These are phyloP conservation scores for Tenebrosternarchus preto DNA, from an alignment of 2,113 vertebrate species.

Conservation along the genomic window DNA sequence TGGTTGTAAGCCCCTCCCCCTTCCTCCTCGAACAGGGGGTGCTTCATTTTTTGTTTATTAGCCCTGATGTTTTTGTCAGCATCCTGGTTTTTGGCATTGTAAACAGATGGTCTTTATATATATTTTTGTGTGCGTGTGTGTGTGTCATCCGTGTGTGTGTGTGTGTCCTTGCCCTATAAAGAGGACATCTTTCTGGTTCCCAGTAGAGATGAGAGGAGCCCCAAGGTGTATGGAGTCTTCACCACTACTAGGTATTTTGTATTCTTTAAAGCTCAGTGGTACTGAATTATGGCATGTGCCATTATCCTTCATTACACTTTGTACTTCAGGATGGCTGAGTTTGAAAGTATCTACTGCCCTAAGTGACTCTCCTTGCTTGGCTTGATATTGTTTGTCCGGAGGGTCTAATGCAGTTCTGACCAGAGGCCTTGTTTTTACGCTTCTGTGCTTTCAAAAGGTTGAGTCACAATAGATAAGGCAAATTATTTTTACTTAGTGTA, in stretches of 20 bases:
- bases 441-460: background rate
- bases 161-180: slow-evolving; percentile 63
- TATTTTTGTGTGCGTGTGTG: background rate
- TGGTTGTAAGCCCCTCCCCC: background rate
- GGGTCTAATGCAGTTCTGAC: background rate
- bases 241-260: slow-evolving; percentile 88
- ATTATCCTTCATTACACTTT: too few species aligned
- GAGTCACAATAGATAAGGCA: background rate
- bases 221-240: slow-evolving; percentile 90
- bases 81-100: slow-evolving; percentile 13
- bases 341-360: background rate
- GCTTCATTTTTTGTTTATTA: background rate
- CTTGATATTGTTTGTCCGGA: background rate
- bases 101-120: background rate
- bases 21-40: background rate
- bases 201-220: slow-evolving; percentile 92
- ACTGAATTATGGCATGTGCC: background rate
- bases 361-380: background rate
- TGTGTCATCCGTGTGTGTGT: background rate
- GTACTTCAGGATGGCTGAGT: too few species aligned
- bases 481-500: background rate
- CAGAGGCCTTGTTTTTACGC: background rate
- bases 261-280: background rate
- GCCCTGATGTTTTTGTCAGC: background rate
- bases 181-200: slow-evolving; percentile 93